phyloP scores from a whole-genome alignment of 2,888 invertebrate genomes.

The Volucella zonaria region DNA sequence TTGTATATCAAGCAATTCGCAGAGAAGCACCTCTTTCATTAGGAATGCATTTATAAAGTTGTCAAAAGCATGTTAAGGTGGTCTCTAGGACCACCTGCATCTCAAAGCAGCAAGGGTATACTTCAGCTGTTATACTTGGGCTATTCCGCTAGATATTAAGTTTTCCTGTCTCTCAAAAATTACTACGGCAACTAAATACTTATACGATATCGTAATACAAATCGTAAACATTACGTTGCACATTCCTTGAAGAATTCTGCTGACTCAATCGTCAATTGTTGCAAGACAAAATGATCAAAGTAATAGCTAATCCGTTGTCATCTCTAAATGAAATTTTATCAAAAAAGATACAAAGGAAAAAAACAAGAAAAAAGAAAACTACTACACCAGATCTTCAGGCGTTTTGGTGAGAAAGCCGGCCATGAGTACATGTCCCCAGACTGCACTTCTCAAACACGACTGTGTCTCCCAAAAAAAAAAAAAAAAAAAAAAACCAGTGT shows the following conservation, averaged over 20 bases:
- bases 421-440: slow-evolving; percentile 26
- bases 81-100: too few relatives aligned
- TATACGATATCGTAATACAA: not conserved
- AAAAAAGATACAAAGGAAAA: slow-evolving; percentile 1
- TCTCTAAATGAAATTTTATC: slow-evolving; percentile 32
- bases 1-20: too few relatives aligned
- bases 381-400: slow-evolving; percentile 17
- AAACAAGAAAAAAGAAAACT: not conserved
- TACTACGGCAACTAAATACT: too few relatives aligned
- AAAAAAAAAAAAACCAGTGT: slow-evolving; percentile 1
- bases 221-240: slow-evolving; percentile 27
- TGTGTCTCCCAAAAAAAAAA: slow-evolving; percentile 15
- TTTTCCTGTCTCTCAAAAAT: too few relatives aligned
- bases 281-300: slow-evolving; percentile 47
- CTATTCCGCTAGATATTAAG: too few relatives aligned
- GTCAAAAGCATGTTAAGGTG: too few relatives aligned
- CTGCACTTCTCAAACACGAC: slow-evolving; percentile 2
- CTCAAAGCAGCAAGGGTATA: too few relatives aligned
- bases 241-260: slow-evolving; percentile 43
- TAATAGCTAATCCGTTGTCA: slow-evolving; percentile 56
- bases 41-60: too few relatives aligned
- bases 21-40: too few relatives aligned
- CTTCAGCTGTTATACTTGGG: too few relatives aligned
- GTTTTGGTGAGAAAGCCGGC: slow-evolving; percentile 18
- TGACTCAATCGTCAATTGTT: slow-evolving; percentile 33